Evolutionary conservation across 1,140 invertebrate genomes (phyloP), one percentile per base, ranked within the genome.

Genomic region (Ephestia elutella): DNA sequence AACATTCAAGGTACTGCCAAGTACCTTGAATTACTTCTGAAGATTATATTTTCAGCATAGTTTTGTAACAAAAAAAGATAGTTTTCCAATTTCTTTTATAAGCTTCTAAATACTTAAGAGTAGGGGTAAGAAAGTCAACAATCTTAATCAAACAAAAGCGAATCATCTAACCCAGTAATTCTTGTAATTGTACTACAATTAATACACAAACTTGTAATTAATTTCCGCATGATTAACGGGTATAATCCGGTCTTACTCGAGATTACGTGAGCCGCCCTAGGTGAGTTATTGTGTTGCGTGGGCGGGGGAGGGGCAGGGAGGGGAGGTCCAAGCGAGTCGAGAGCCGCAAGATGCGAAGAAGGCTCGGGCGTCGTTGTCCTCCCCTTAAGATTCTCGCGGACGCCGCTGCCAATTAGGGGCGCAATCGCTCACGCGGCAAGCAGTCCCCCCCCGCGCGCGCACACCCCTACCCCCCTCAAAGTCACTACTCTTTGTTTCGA

Each of bases 351-450:
- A 75, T 68, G 68, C 66, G 66, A 60, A 80, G 64, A 71, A 75
- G 75, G 73, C 68, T 74, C 64, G 68, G 70, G 70, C 70, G 75
- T 28, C 66, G 70, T 68, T 84, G 85, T 87, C 82, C 85, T 85
- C 85, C 84, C 84, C 81, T 82, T 82, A 89, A 89, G 87, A 89
- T 85, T 89, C 86, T 87, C 84, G 87, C 86, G 86, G 78, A 86
- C 83, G 88, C 86, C 88, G 81, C 76, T 79, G 78, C 88, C 88
- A 89, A 89, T 89, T 89, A 89, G 83, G 82, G 78, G 77, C 83
- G 86, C 88, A 89, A 89, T 89, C 86, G 82, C 82, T 89, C 88
- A 88, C 78, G 82, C 81, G 81, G 86, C 78, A 74, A 77, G 82
- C 69, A 70, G 61, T 59, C 73, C 58, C 65, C 38, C 65, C 70